Percentiles rank a stretch among this genome's conserved stretches.
These are phyloP conservation scores for Hesperophylax magnus DNA, from an alignment of 1,140 invertebrate genomes.

Conservation along the genomic window DNA sequence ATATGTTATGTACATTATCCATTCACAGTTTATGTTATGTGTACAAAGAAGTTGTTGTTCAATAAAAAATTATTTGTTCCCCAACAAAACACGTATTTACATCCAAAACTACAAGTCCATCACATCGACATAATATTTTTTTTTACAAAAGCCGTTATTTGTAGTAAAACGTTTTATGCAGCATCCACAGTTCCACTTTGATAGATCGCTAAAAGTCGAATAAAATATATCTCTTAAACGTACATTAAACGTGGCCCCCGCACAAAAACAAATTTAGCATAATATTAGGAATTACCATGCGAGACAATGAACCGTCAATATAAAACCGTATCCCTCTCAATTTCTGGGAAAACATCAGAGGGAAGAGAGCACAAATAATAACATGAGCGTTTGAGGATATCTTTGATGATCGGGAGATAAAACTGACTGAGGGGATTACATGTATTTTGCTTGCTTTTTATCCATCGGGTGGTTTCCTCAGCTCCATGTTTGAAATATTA, in stretches of 20 bases:
- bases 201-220: constrained; percentile 31
- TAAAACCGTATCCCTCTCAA: constrained; percentile 46
- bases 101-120: constrained; percentile 6
- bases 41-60: no score
- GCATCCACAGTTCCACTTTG: constrained; percentile 13
- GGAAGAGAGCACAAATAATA: constrained; percentile 54
- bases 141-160: constrained; percentile 16
- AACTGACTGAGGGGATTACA: constrained; percentile 50
- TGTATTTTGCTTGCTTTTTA: constrained; percentile 54
- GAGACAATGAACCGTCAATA: constrained; percentile 58
- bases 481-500: constrained; percentile 55
- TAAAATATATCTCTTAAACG: constrained; percentile 29
- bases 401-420: constrained; percentile 57
- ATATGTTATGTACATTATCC: no score
- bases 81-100: neutral
- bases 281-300: constrained; percentile 43
- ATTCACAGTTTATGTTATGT: no score
- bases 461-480: constrained; percentile 31
- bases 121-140: neutral
- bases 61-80: no score
- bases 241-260: constrained; percentile 40
- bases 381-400: constrained; percentile 57
- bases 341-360: constrained; percentile 48
- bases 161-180: constrained; percentile 18
- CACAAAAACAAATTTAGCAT: constrained; percentile 38